Evolutionary conservation across 2,888 invertebrate species (phyloP).

Genomic region (Hypsopygia costalis): DNA sequence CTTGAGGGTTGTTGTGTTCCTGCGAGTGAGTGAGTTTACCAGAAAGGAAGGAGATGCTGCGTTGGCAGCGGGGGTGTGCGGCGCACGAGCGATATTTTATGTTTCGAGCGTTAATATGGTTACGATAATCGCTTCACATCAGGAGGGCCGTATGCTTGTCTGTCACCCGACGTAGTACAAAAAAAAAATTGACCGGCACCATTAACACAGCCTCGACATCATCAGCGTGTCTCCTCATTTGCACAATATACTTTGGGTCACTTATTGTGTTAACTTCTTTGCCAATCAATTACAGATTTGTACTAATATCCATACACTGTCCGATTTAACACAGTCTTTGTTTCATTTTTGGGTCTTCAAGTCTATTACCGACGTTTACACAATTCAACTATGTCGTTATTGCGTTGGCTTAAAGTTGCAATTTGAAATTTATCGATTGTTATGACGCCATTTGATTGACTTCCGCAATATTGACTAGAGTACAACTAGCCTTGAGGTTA

Average conservation of each 20-base stretch:
- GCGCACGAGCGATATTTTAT: no score
- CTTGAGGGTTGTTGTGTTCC: no score
- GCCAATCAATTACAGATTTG: conserved; percentile 3
- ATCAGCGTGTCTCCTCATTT: conserved; percentile 4
- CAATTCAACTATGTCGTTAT: background rate
- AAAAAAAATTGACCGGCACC: no score
- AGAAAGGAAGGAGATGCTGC: no score
- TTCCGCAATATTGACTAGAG: background rate
- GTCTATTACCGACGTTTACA: background rate
- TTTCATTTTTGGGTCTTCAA: conserved; percentile 4
- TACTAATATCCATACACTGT: conserved; percentile 2
- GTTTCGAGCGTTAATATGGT: no score
- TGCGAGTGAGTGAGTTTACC: no score
- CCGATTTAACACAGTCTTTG: background rate
- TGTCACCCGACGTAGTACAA: no score
- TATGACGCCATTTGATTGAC: background rate
- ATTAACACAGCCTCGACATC: conserved; percentile 3
- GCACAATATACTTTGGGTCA: background rate
- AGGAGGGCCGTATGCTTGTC: no score
- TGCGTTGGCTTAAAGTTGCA: background rate
- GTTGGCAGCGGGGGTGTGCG: no score
- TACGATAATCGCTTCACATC: no score
- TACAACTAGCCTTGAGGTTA: background rate
- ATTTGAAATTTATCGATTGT: background rate
- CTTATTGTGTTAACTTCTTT: conserved; percentile 2